Percentiles rank a stretch among this genome's conserved stretches.
Conservation (phyloP, 1,140 invertebrate species). For the Nasonia longicornis region DNA sequence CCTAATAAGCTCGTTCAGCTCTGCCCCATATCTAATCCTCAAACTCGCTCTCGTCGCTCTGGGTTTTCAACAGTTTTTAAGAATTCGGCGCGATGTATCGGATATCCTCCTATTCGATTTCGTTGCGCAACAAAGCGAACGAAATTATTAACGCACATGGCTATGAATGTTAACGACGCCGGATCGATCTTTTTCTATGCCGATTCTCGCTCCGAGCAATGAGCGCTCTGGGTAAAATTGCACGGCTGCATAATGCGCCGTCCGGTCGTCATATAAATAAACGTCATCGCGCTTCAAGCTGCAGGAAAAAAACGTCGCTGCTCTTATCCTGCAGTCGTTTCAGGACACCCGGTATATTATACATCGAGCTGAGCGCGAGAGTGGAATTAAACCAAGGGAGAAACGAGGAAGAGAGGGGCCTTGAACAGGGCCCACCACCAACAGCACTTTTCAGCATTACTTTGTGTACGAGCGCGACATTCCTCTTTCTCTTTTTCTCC, state of each 20-base stretch:
- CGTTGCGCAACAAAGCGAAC: too few species aligned
- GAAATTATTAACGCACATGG: too few species aligned
- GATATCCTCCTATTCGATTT: too few species aligned
- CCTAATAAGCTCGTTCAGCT: too few species aligned
- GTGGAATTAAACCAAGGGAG: conserved; percentile 13
- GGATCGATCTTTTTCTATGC: neutral
- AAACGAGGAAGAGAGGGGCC: conserved; percentile 5
- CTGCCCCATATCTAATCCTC: too few species aligned
- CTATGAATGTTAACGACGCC: neutral
- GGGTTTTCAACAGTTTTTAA: too few species aligned
- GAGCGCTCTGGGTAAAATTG: too few species aligned
- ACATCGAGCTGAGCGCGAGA: neutral
- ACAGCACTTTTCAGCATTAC: neutral
- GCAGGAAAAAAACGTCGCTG: too few species aligned
- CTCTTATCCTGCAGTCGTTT: too few species aligned
- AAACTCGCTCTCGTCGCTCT: too few species aligned
- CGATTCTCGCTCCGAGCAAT: neutral
- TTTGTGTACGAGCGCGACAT: neutral
- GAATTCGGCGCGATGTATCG: too few species aligned
- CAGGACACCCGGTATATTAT: neutral
- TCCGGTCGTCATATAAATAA: neutral
- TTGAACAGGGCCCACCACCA: conserved; percentile 3
- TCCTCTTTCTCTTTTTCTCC: conserved; percentile 8
- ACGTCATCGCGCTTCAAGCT: neutral
- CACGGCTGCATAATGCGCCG: too few species aligned